These are phyloP conservation scores for Podabrus alpinus DNA, from an alignment of 2,888 invertebrate genomes.

Conservation along the genomic window DNA sequence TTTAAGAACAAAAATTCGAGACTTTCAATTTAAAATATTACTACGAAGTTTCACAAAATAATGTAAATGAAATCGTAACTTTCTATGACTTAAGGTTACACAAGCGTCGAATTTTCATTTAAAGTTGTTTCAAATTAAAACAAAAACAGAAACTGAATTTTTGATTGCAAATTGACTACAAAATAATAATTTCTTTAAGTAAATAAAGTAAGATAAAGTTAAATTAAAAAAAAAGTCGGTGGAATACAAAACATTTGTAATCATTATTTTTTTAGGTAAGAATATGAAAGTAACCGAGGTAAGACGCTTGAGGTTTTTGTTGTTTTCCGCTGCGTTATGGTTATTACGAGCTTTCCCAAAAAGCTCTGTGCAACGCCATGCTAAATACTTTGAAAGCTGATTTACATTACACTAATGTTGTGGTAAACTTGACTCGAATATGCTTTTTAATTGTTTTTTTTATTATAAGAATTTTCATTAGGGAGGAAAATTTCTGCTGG, in stretches of 20 bases:
- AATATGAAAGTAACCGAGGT: not conserved
- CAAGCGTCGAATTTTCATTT: not conserved
- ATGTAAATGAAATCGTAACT: not conserved
- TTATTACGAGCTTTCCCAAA: not conserved
- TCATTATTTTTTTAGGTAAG: too few species aligned
- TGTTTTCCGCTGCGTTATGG: not conserved
- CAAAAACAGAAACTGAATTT: not conserved
- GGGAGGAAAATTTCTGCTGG: not conserved
- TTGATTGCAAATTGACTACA: not conserved
- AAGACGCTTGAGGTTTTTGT: not conserved
- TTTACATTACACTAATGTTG: not conserved
- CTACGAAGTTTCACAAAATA: not conserved
- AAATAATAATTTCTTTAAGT: not conserved
- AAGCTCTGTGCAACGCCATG: not conserved
- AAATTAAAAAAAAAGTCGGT: too few species aligned
- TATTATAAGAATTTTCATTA: not conserved
- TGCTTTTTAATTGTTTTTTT: not conserved
- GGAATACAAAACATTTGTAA: too few species aligned
- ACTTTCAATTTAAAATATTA: not conserved
- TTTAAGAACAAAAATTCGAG: not conserved
- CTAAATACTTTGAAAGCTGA: not conserved
- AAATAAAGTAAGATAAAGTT: not conserved
- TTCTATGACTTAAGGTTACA: not conserved
- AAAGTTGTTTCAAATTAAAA: not conserved
- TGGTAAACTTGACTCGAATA: not conserved